phyloP scores from a whole-genome alignment of 2,888 invertebrate species.

The Pachymerium ferrugineum region DNA sequence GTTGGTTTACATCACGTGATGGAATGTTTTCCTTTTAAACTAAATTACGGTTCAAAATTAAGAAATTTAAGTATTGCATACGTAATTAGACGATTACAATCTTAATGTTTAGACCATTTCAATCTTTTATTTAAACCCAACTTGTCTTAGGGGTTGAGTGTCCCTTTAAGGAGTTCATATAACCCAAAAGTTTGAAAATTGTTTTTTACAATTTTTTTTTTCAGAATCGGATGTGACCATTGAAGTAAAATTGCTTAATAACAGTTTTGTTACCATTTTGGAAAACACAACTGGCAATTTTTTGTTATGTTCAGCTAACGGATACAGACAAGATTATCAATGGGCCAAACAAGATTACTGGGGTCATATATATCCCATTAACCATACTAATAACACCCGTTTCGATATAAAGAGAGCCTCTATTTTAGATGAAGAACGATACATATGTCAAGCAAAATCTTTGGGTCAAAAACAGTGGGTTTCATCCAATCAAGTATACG shows the following conservation, averaged over 20 bases:
- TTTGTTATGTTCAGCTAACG: not conserved
- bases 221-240: not conserved
- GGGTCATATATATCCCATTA: not conserved
- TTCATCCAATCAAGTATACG: not conserved
- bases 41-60: too few relatives aligned
- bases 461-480: not conserved
- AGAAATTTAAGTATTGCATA: too few relatives aligned
- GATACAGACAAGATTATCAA: not conserved
- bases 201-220: too few relatives aligned
- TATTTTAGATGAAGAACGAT: not conserved
- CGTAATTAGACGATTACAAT: too few relatives aligned
- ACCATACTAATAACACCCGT: not conserved
- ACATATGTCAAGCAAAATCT: not conserved
- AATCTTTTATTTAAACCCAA: too few relatives aligned
- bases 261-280: not conserved
- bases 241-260: not conserved
- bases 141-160: too few relatives aligned
- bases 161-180: too few relatives aligned
- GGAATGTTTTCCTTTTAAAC: too few relatives aligned
- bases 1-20: too few relatives aligned
- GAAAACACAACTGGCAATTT: not conserved
- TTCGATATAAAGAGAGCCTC: not conserved
- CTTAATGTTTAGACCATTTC: too few relatives aligned
- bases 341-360: not conserved
- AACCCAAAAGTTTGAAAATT: too few relatives aligned